Evolutionary conservation across 2,113 vertebrate genomes (phyloP), one percentile per base, ranked within the genome.

Genomic region (Notarius lentiginosus): DNA sequence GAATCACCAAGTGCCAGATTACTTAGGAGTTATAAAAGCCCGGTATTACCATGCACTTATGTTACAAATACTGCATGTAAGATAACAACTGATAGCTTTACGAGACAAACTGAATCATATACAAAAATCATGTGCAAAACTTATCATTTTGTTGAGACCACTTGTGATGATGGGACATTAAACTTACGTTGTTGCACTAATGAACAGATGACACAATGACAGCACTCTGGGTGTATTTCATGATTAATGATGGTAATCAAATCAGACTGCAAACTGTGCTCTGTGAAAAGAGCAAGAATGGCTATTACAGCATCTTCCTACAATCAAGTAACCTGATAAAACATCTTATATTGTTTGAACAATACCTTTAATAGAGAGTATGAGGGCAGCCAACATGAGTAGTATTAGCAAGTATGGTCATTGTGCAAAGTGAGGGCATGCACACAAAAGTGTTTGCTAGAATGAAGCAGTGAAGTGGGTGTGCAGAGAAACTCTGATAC

Each of bases 11-110:
- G 87, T 79, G 90, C 91, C 91, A 88, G 85, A 89, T 91, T 86
- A 90, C 90, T 92, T 86, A 92, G 93, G 88, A 91, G 91, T 95
- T 92, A 93, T 91, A 90, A 91, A 93, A 92, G 90, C 86, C 27
- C 86, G 82, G 49, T 17, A 88, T 41, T 65, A 11, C n/a, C 56
- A n/a, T 14, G 15, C 0, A 77, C 24, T 53, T n/a, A n/a, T 3
- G 5, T 77, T 14, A 76, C 22, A 76, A 53, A 76, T 4, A 17
- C 49, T 55, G 75, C 51, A 55, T 7, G 15, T 55, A n/a, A 51
- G 5, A 72, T 30, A 47, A 47, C 34, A 73, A 73, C 1, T 73
- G 3, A 73, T 41, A 22, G 47, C 72, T 24, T 51, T 75, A 75
- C 1, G 22, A 18, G 18, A 47, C 15, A 49, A 75, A 49, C 7